A percentile compares a stretch with the other conserved stretches of the same genome.
These are phyloP conservation scores for Zingel zingel DNA, from an alignment of 2,113 vertebrate species.

Conservation along the genomic window DNA sequence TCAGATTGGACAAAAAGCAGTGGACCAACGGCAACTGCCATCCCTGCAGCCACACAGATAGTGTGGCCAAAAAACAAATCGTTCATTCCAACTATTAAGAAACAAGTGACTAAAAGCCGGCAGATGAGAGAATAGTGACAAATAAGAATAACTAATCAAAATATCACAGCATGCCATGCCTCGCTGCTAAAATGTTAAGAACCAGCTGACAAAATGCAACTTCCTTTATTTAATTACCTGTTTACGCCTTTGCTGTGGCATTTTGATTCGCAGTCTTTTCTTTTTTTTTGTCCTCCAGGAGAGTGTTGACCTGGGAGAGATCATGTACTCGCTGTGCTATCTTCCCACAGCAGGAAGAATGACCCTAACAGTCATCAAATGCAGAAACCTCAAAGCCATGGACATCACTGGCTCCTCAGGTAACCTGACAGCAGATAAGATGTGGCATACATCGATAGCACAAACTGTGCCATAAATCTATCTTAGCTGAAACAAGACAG, in stretches of 20 bases:
- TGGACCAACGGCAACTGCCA: not conserved
- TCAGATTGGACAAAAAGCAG: not conserved
- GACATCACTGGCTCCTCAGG: constrained; percentile 98
- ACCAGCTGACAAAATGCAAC: not conserved
- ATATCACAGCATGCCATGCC: not conserved
- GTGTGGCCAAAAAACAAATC: not conserved
- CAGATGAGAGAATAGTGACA: not conserved
- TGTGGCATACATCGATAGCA: constrained; percentile 53
- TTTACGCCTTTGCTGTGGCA: not conserved
- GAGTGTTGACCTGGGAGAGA: constrained; percentile 97
- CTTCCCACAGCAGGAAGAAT: constrained; percentile 97
- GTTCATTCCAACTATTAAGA: not conserved
- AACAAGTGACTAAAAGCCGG: not conserved
- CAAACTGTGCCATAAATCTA: constrained; percentile 30
- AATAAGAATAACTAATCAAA: not conserved
- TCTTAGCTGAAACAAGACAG: constrained; percentile 17
- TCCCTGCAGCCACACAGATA: too few species aligned
- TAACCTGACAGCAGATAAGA: constrained; percentile 69
- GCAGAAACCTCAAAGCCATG: constrained; percentile 99
- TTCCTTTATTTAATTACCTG: not conserved
- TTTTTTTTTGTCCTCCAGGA: constrained; percentile 84
- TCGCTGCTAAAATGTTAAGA: not conserved
- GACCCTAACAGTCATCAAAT: constrained; percentile 99
- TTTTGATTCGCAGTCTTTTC: constrained; percentile 3
- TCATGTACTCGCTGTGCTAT: constrained; percentile 99